These are phyloP conservation scores for Rhinopomastus cyanomelas DNA, from an alignment of 2,113 vertebrate species.

Conservation along the genomic window DNA sequence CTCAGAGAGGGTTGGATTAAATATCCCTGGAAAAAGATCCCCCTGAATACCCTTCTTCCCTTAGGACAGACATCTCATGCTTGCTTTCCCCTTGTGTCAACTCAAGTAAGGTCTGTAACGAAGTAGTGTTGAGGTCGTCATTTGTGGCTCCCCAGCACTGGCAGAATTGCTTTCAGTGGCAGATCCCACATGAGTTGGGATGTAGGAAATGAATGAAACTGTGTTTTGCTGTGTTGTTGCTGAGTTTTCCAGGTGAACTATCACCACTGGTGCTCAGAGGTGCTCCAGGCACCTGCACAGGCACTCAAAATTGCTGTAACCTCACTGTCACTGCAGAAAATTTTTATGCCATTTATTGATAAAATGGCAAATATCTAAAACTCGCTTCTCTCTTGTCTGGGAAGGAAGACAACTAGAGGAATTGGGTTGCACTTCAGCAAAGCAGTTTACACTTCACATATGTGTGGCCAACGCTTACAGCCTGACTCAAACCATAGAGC, in stretches of 20 bases:
- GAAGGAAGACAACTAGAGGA: not conserved
- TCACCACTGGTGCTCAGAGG: not conserved
- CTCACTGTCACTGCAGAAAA: not conserved
- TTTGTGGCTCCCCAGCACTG: not conserved
- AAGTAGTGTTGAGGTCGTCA: not conserved
- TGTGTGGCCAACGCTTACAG: not conserved
- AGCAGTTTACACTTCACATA: rapidly evolving
- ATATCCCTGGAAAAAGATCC: not conserved
- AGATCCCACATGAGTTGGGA: not conserved
- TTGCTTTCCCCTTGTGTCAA: not conserved
- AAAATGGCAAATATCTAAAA: not conserved
- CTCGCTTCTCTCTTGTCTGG: not conserved
- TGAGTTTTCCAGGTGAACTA: not conserved
- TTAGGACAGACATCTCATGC: not conserved
- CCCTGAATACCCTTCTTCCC: not conserved
- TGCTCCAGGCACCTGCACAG: not conserved
- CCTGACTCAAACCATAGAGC: not conserved
- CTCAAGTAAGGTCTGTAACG: not conserved
- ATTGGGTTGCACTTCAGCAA: not conserved
- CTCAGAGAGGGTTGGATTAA: conserved; percentile 21
- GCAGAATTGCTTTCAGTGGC: not conserved
- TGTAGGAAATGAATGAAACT: not conserved
- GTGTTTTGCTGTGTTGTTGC: not conserved
- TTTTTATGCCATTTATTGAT: not conserved
- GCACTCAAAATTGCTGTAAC: rapidly evolving